phyloP scores from a whole-genome alignment of 2,113 vertebrate species.

The Muntiacus muntjak region DNA sequence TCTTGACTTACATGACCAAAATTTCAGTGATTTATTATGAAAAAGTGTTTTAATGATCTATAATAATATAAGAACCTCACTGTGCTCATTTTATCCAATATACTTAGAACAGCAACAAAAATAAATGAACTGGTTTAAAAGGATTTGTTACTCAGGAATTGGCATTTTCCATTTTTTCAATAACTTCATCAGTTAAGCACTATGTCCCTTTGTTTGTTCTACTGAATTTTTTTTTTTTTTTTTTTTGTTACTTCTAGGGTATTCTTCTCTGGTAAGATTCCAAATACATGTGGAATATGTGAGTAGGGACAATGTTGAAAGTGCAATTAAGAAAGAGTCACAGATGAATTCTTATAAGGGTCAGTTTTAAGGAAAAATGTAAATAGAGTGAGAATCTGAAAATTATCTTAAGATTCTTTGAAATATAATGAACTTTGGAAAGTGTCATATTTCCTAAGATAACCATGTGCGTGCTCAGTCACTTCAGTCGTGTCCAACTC shows the following conservation, averaged over 20 bases:
- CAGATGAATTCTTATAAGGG: not conserved
- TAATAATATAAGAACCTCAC: not conserved
- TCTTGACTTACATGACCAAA: not conserved
- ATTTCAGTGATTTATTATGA: not conserved
- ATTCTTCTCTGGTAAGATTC: not conserved
- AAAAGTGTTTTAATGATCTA: not conserved
- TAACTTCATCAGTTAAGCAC: not conserved
- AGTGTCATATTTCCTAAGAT: not conserved
- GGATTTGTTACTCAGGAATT: not conserved
- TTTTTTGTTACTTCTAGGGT: not conserved
- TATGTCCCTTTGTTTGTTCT: not conserved
- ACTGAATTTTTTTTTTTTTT: not conserved
- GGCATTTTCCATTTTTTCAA: not conserved
- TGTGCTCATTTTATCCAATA: not conserved
- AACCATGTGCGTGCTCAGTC: rapidly evolving
- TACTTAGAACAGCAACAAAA: not conserved
- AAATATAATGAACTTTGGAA: not conserved
- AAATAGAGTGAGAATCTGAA: not conserved
- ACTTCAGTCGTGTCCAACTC: not conserved
- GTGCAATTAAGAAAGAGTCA: not conserved
- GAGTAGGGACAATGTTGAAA: not conserved
- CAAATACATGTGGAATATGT: not conserved
- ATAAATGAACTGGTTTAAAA: not conserved
- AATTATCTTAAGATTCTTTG: not conserved
- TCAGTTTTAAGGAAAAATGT: not conserved